phyloP scores from a whole-genome alignment of 2,797 vertebrate genomes.

The Heliangelus exortis region DNA sequence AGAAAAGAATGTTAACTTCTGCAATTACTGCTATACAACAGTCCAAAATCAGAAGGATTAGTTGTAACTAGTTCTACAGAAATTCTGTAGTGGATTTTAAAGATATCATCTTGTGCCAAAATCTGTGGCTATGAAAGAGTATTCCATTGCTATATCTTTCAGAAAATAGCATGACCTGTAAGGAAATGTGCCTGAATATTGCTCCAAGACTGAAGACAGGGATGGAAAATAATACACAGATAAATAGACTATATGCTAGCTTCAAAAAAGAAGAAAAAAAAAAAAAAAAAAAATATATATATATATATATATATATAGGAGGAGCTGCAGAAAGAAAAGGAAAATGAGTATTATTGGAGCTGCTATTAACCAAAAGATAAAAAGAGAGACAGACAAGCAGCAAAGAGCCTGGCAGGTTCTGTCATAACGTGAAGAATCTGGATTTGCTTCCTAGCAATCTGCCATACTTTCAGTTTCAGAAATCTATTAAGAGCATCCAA shows the following conservation, averaged over 20 bases:
- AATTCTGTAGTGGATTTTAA: not conserved
- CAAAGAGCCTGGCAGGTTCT: not conserved
- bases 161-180: not conserved
- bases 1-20: not conserved
- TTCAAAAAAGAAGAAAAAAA: not conserved
- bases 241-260: not conserved
- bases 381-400: not conserved
- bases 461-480: constrained; percentile 10
- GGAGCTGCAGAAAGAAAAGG: not conserved
- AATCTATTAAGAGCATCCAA: not conserved
- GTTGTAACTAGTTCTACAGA: not conserved
- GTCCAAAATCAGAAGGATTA: not conserved
- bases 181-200: not conserved
- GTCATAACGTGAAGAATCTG: not conserved
- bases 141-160: not conserved
- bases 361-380: not conserved
- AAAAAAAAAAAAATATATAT: too few species aligned
- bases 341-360: not conserved
- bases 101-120: not conserved
- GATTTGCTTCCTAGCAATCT: not conserved
- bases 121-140: not conserved
- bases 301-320: too few species aligned
- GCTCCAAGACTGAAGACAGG: not conserved
- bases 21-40: not conserved
- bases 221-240: not conserved